Evolutionary conservation across 2,113 vertebrate genomes (phyloP).

Genomic region (Malaclemys terrapin): DNA sequence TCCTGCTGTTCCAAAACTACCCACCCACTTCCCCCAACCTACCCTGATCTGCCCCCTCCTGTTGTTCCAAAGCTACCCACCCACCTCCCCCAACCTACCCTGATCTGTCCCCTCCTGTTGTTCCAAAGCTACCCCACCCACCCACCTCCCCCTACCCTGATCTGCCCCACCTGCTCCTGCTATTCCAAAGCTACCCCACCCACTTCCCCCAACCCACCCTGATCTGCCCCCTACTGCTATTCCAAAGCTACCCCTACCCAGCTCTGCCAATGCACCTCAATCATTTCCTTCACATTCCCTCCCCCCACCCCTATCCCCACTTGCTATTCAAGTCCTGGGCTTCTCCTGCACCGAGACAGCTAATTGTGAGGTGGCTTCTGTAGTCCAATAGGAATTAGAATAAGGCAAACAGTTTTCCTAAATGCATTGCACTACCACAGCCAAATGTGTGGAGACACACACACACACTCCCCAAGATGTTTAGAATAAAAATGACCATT

Average conservation of each 20-base stretch:
- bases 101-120: too few species aligned
- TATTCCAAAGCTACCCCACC: too few species aligned
- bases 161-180: not conserved
- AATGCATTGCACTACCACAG: not conserved
- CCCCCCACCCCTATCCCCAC: not conserved
- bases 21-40: not conserved
- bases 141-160: rapidly evolving
- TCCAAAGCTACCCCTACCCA: not conserved
- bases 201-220: too few species aligned
- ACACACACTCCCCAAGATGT: not conserved
- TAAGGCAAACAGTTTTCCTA: not conserved
- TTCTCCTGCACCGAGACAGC: not conserved
- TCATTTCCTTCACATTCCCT: not conserved
- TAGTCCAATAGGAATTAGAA: not conserved
- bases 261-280: not conserved
- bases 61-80: not conserved
- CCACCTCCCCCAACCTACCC: not conserved
- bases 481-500: not conserved
- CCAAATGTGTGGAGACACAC: not conserved
- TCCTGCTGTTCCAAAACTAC: too few species aligned
- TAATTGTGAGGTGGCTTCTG: not conserved
- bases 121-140: too few species aligned
- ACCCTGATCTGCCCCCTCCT: too few species aligned
- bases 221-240: too few species aligned
- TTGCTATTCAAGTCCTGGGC: not conserved